Conservation (phyloP, 2,797 vertebrate species). For the Fistularia tabacaria region DNA sequence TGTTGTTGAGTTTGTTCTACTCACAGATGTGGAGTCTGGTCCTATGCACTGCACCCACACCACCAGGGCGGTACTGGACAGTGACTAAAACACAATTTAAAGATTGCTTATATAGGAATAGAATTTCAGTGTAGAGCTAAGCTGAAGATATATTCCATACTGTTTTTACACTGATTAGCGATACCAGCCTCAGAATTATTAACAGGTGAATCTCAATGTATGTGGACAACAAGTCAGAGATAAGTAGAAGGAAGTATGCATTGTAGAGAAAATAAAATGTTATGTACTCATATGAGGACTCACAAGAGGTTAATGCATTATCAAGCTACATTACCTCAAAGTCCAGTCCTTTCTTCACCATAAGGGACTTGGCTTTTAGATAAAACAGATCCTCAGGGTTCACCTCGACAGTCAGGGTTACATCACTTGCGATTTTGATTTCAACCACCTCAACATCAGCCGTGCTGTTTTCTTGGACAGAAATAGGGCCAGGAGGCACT, state of each 20-base stretch:
- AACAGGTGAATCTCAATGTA: no score
- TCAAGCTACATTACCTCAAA: constrained; percentile 63
- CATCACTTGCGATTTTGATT: constrained; percentile 59
- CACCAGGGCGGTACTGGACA: constrained; percentile 59
- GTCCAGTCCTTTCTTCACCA: constrained; percentile 74
- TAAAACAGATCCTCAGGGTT: constrained; percentile 74
- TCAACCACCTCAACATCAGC: constrained; percentile 63
- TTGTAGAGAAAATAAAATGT: no score
- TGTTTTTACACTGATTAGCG: no score
- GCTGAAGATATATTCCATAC: no score
- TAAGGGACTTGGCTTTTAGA: constrained; percentile 63
- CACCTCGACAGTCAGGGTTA: constrained; percentile 56
- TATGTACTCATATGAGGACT: no score
- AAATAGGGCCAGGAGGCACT: constrained; percentile 64
- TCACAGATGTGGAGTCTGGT: constrained; percentile 68
- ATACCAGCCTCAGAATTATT: no score
- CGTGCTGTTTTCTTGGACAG: constrained; percentile 73
- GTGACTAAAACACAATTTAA: constrained; percentile 39
- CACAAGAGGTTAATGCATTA: neutral
- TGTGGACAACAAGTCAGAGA: no score
- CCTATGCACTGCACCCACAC: constrained; percentile 72
- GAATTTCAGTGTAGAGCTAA: no score
- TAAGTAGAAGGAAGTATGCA: no score
- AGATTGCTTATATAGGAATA: no score
- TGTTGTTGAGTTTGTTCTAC: constrained; percentile 27